Conservation (phyloP, 1,140 invertebrate species). For the Lepidotrigona ventralis region DNA sequence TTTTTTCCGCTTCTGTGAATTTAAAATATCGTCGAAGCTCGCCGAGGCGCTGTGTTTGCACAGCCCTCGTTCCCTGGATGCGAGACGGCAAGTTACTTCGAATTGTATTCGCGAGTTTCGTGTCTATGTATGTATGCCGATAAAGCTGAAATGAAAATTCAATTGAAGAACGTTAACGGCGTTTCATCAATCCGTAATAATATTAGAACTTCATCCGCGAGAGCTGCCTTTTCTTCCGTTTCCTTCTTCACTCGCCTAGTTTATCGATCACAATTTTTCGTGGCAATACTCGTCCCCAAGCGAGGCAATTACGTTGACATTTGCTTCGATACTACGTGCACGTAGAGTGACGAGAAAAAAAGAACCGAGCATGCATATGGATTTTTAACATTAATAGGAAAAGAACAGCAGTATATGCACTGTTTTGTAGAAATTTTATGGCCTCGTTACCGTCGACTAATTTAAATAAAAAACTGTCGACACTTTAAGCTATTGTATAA, state of each 20-base stretch:
- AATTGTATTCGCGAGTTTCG: neutral
- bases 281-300: neutral
- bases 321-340: conserved; percentile 2
- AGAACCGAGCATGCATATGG: no score
- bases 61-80: neutral
- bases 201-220: no score
- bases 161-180: no score
- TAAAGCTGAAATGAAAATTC: no score
- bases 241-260: neutral
- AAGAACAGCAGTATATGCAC: no score
- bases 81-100: neutral
- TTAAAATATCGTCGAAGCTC: neutral
- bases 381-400: no score
- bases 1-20: neutral
- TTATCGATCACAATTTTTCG: conserved; percentile 6
- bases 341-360: no score
- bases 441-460: no score
- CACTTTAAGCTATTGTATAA: no score
- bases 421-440: no score
- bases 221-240: neutral
- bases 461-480: no score
- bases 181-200: neutral
- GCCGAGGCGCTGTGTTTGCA: neutral
- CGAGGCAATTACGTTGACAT: conserved; percentile 43
- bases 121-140: neutral